Conservation (phyloP, 2,888 invertebrate genomes). For the Masnerella sp. region DNA sequence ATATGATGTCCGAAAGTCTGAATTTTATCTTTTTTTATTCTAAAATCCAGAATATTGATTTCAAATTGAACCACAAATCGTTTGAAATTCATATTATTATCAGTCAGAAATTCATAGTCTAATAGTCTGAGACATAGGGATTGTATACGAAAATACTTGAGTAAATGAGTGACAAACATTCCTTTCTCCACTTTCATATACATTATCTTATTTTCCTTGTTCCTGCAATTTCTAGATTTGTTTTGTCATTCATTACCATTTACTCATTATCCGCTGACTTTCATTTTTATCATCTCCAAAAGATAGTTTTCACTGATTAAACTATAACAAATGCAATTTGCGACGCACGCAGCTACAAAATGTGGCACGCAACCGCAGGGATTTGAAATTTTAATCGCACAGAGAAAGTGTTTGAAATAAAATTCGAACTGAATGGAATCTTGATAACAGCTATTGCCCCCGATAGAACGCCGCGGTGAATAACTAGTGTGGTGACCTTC, state of each 20-base stretch:
- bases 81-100: no score
- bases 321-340: conserved; percentile 6
- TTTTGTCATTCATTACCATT: not conserved
- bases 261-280: not conserved
- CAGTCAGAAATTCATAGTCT: no score
- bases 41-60: no score
- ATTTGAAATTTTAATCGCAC: conserved; percentile 32
- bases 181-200: no score
- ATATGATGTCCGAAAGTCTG: no score
- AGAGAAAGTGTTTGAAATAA: conserved; percentile 44
- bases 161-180: no score
- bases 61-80: no score
- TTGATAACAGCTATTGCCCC: conserved; percentile 27
- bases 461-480: conserved; percentile 18
- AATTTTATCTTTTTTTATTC: no score
- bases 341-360: conserved; percentile 9
- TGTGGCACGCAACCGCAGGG: conserved; percentile 13
- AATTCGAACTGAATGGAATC: conserved; percentile 23
- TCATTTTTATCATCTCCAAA: conserved; percentile 39
- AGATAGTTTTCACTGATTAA: conserved; percentile 4
- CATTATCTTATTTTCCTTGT: no score
- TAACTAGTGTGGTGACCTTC: conserved; percentile 33
- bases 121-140: no score
- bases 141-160: no score
- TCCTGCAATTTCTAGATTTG: no score